These are phyloP conservation scores for Rhinogobio ventralis DNA, from an alignment of 2,797 vertebrate species.

Conservation along the genomic window DNA sequence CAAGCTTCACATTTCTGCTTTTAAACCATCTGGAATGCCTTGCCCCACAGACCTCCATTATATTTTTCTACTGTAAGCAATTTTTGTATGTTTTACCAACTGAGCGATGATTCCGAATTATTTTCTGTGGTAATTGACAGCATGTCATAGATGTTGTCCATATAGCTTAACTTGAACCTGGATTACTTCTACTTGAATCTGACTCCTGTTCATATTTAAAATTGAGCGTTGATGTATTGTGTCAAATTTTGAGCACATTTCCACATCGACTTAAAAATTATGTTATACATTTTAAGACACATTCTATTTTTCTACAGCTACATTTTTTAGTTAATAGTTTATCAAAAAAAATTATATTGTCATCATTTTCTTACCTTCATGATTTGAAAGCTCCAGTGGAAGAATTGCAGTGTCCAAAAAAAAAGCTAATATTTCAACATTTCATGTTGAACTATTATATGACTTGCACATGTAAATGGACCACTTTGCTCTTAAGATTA, in stretches of 20 bases:
- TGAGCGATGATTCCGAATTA: neutral
- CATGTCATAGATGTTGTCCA: neutral
- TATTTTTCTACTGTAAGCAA: constrained; percentile 1
- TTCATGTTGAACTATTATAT: neutral
- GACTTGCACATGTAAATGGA: neutral
- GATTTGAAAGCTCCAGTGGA: neutral
- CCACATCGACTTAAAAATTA: neutral
- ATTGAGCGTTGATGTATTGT: neutral
- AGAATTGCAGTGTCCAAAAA: neutral
- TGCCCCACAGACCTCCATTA: constrained; percentile 13
- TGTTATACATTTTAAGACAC: neutral
- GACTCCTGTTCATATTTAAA: neutral
- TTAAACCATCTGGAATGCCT: constrained; percentile 11
- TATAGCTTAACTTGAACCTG: neutral
- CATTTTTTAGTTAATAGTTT: neutral
- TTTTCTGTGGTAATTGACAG: constrained; percentile 12
- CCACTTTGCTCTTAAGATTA: neutral
- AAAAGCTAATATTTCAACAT: neutral
- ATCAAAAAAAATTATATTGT: neutral
- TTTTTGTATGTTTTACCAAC: neutral
- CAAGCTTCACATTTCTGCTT: neutral
- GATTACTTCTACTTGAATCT: neutral
- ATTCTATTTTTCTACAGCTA: neutral
- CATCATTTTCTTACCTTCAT: neutral
- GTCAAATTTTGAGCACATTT: neutral